phyloP scores from a whole-genome alignment of 2,113 vertebrate species.

The Pomatorhinus ruficollis region DNA sequence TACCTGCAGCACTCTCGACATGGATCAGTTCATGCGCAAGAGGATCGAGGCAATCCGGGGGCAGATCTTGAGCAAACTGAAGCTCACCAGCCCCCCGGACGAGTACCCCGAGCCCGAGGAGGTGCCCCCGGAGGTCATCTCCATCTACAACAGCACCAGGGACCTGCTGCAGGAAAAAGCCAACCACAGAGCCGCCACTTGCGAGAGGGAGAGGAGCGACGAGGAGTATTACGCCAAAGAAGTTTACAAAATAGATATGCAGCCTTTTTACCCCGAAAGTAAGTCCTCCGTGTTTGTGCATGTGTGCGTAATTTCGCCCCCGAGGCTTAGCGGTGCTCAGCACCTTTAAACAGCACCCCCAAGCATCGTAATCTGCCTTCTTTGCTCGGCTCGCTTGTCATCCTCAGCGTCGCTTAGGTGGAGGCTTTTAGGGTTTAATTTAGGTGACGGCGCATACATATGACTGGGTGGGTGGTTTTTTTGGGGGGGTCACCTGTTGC shows the following conservation, averaged over 20 bases:
- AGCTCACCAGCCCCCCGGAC: conserved; percentile 91
- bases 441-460: accelerated
- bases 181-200: conserved; percentile 89
- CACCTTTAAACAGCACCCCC: neutral
- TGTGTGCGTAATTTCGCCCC: neutral
- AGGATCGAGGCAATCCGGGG: conserved; percentile 98
- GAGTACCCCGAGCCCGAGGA: conserved; percentile 81
- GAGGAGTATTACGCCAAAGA: conserved; percentile 99
- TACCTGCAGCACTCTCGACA: conserved; percentile 95
- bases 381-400: neutral
- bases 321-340: neutral
- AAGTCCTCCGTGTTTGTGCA: conserved; percentile 69
- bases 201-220: conserved; percentile 94
- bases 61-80: conserved; percentile 97
- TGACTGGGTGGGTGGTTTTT: neutral
- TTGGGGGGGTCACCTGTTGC: neutral
- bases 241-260: conserved; percentile 96
- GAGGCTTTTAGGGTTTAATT: neutral
- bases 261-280: conserved; percentile 86
- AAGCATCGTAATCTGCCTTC: neutral
- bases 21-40: conserved; percentile 97
- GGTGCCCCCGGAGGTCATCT: conserved; percentile 91
- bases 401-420: neutral
- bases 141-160: conserved; percentile 98
- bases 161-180: conserved; percentile 96